A percentile compares a stretch with the other conserved stretches of the same genome.
Conservation (phyloP, 2,113 vertebrate genomes). For the Struthio camelus region DNA sequence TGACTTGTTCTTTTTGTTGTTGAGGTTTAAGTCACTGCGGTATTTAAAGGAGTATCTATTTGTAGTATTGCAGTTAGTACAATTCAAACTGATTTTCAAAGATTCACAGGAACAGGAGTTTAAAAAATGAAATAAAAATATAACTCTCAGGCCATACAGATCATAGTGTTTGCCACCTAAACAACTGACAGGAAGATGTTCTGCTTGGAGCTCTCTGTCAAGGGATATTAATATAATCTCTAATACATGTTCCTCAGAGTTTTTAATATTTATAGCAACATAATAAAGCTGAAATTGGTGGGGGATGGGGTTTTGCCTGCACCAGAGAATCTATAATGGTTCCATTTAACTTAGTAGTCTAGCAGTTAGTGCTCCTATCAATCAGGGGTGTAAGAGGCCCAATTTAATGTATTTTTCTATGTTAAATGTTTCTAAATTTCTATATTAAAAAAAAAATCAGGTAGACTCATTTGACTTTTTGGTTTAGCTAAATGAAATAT, state of each 20-base stretch:
- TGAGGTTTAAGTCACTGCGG: neutral
- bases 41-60: neutral
- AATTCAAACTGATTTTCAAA: neutral
- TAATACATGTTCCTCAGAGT: neutral
- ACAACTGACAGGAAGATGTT: neutral
- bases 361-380: neutral
- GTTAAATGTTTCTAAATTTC: too few relatives aligned
- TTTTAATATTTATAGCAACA: neutral
- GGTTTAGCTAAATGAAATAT: neutral
- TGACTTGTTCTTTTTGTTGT: neutral
- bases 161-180: neutral
- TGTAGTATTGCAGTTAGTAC: neutral
- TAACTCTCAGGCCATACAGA: neutral
- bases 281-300: neutral
- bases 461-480: neutral
- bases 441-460: neutral
- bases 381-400: neutral
- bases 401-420: neutral
- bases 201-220: neutral
- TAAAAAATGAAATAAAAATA: neutral
- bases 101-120: neutral
- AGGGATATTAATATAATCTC: neutral
- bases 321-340: neutral
- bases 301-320: neutral
- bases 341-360: neutral